Percentiles rank a stretch among this genome's conserved stretches.
Conservation (phyloP, 2,113 vertebrate genomes). For the Talpa occidentalis region DNA sequence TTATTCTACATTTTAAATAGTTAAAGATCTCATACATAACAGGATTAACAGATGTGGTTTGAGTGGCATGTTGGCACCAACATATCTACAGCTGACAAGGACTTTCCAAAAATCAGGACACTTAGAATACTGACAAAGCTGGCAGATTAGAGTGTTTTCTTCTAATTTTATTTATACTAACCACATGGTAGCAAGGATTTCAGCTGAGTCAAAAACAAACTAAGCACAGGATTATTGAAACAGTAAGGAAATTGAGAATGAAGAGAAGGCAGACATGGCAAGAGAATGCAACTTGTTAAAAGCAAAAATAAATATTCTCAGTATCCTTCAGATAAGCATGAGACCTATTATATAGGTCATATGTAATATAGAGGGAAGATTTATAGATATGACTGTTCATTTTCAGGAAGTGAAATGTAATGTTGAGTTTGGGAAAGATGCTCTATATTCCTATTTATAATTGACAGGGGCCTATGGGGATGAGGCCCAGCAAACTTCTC, state of each 20-base stretch:
- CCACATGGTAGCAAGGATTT: background rate
- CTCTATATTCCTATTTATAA: background rate
- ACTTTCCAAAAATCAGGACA: background rate
- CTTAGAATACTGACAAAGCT: background rate
- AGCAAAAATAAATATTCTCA: background rate
- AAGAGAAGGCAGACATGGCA: background rate
- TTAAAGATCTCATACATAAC: background rate
- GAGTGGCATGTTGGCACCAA: background rate
- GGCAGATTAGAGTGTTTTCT: background rate
- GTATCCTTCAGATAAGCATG: background rate
- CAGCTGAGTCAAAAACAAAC: background rate
- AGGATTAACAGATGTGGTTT: background rate
- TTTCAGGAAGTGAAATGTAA: conserved; percentile 33
- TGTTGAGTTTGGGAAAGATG: background rate
- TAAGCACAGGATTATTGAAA: background rate
- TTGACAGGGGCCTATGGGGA: background rate
- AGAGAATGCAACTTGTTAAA: background rate
- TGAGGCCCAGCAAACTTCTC: background rate
- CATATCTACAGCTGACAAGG: background rate
- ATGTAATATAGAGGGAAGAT: background rate
- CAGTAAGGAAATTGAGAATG: background rate
- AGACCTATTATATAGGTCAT: background rate
- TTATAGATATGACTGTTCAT: background rate
- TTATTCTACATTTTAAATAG: background rate
- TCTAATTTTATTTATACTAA: background rate